phyloP scores from a whole-genome alignment of 2,113 vertebrate genomes.

The Triplophysa rosa region DNA sequence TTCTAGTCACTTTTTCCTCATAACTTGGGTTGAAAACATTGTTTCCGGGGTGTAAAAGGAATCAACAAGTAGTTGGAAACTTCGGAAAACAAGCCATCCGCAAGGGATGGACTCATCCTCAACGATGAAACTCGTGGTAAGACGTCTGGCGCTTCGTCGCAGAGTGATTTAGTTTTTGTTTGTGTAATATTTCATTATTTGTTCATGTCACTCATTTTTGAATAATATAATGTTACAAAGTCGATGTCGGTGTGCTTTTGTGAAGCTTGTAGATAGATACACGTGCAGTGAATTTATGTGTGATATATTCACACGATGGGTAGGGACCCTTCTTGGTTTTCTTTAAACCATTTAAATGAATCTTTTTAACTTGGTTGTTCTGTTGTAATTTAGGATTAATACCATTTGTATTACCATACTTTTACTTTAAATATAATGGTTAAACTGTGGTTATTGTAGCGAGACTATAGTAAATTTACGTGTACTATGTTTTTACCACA shows the following conservation, averaged over 20 bases:
- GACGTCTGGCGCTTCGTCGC: not conserved
- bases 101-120: constrained; percentile 22
- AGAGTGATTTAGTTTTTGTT: not conserved
- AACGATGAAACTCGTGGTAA: constrained; percentile 27
- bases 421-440: no score
- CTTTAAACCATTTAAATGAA: not conserved
- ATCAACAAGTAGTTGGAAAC: not conserved
- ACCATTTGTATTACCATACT: no score
- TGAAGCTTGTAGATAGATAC: not conserved
- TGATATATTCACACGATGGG: not conserved
- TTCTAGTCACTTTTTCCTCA: not conserved
- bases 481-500: not conserved
- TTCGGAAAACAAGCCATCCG: constrained; percentile 8
- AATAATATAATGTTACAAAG: not conserved
- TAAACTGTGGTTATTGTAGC: no score
- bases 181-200: not conserved
- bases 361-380: no score
- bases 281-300: not conserved
- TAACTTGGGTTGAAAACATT: not conserved
- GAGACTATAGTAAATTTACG: no score
- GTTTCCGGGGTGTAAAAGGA: not conserved
- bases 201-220: not conserved
- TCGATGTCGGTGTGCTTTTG: not conserved
- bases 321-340: not conserved
- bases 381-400: not conserved